phyloP scores from a whole-genome alignment of 2,888 invertebrate species.

The Leptogaster cylindrica region DNA sequence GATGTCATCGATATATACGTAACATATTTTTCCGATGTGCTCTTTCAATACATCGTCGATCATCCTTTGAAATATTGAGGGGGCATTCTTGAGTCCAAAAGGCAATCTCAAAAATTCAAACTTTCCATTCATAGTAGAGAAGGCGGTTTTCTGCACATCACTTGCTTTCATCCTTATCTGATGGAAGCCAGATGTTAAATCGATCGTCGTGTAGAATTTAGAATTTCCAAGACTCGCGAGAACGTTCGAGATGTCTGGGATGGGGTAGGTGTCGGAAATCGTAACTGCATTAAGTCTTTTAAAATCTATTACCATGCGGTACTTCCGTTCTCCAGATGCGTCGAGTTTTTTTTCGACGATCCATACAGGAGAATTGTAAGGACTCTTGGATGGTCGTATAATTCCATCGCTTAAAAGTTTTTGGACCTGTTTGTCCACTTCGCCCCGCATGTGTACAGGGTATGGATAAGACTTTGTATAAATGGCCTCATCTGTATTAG shows the following conservation, averaged over 20 bases:
- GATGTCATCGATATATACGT: slow-evolving; percentile 48
- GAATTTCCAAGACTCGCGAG: slow-evolving; percentile 35
- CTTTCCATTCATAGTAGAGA: slow-evolving; percentile 47
- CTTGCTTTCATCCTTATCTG: slow-evolving; percentile 41
- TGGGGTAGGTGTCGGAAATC: slow-evolving; percentile 2
- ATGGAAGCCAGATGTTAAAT: slow-evolving; percentile 43
- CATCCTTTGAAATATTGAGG: slow-evolving; percentile 43
- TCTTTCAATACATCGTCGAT: slow-evolving; percentile 34
- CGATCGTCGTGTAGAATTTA: slow-evolving; percentile 30
- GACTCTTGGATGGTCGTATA: slow-evolving; percentile 51
- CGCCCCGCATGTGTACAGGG: slow-evolving; percentile 6
- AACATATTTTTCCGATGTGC: slow-evolving; percentile 44
- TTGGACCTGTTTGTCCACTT: slow-evolving; percentile 23
- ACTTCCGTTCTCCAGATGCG: background rate
- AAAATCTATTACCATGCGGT: slow-evolving; percentile 5
- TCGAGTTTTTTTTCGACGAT: slow-evolving; percentile 10
- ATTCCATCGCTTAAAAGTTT: slow-evolving; percentile 41
- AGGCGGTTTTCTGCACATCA: slow-evolving; percentile 41
- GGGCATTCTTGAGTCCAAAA: slow-evolving; percentile 43
- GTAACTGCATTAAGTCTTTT: slow-evolving; percentile 16
- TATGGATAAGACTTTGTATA: slow-evolving; percentile 25
- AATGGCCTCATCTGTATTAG: slow-evolving; percentile 14
- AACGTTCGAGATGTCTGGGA: background rate
- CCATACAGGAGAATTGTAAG: slow-evolving; percentile 47
- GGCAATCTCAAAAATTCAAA: slow-evolving; percentile 42